Evolutionary conservation across 2,113 vertebrate species (phyloP), one percentile per base, ranked within the genome.

Genomic region (Myotis lucifugus): DNA sequence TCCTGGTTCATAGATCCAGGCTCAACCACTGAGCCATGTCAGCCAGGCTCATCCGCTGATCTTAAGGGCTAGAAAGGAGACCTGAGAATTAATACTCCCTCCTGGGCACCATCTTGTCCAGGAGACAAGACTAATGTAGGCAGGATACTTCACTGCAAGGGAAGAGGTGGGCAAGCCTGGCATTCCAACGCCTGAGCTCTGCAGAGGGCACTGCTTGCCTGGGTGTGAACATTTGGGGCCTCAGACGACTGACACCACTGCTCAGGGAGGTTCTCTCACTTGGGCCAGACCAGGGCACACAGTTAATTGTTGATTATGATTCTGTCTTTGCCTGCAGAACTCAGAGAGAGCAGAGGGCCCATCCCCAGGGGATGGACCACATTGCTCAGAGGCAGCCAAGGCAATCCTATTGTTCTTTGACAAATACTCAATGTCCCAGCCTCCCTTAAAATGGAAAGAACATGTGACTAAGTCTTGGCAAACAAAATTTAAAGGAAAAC

Each of bases 401-500:
- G 79, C 25, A 85, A 3, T 74, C 78, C 34, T 52, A 5, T 40
- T 74, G 42, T 40, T 92, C 73, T 92, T 93, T 88, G 85, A 15
- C 66, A 85, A 90, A 93, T 64, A 94, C 66, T 95, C 42, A 69
- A 48, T 81, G 90, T 95, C 81, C 85, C 59, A 73, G 56, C 32
- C 42, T 96, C 17, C 56, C 34, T 64, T 79, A 5, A 81, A 91
- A 21, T 91, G 59, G 46, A 54, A 96, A n/a, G 90, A 95, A 29
- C 81, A 79, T 34, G 25, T 73, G 56, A 50, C 52, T 92, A 37
- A 89, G 29, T 78, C 86, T 70, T 77, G 64, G 27, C 42, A 46
- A 84, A 73, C n/a, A 61, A 79, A 34, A 85, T 76, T 73, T 83
- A 73, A 94, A 87, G 48, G 54, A 54, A 88, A 78, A 12, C 3